Evolutionary conservation across 2,797 vertebrate species (phyloP), one percentile per base, ranked within the genome.

Genomic region (Fistularia commersonii): DNA sequence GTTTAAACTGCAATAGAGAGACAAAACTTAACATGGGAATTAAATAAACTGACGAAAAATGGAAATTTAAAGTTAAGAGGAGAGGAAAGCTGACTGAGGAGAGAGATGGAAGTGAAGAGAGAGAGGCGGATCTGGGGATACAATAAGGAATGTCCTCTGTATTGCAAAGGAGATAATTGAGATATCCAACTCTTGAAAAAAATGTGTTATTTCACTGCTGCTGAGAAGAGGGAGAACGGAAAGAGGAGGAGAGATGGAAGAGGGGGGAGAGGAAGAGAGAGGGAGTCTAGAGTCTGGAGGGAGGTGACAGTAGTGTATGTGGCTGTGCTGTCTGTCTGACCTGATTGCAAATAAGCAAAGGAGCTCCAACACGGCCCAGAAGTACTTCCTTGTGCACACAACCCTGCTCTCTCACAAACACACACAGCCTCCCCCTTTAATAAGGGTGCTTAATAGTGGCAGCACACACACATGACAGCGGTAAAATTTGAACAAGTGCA

Each of bases 301-400:
- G 85, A 87, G 86, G 87, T 90, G 86, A 90, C 86, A 87, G 84
- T 88, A 79, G 85, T 87, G 81, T 82, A 87, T 89, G 82, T 86
- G 85, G 80, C 82, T 84, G 76, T 84, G 79, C 75, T 86, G 82
- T 79, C 82, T 85, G 82, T 88, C 85, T 90, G 89, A 90, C 88
- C 88, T 88, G 87, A 89, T 88, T 90, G 85, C 89, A 89, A 90
- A 90, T 90, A 88, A 89, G 88, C 80, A 70, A 76, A 76, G 83
- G 79, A 86, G 80, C 86, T 81, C 69, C 61, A 69, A 77, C 41
- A 62, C 61, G 79, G 84, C 85, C 84, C 81, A 85, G 67, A 84
- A 85, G 87, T 81, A 87, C 81, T 85, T 86, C 79, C 74, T 13
- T 37, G 34, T 44, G 32, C 51, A 44, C 51, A 42, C 41, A 38